These are phyloP conservation scores for Atta cephalotes DNA, from an alignment of 1,140 invertebrate genomes.

Conservation along the genomic window DNA sequence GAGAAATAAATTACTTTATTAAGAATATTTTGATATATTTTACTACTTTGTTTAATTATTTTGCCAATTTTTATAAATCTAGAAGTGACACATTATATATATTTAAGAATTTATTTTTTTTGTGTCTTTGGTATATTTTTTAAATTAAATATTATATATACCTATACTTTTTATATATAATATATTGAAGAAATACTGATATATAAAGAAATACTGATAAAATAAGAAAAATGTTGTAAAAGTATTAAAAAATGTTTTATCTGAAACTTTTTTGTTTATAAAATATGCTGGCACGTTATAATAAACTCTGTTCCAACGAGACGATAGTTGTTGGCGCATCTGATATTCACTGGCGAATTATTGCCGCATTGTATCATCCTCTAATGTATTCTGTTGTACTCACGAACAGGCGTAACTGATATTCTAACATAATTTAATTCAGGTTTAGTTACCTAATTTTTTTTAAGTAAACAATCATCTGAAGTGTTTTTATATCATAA, in stretches of 20 bases:
- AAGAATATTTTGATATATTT: neutral
- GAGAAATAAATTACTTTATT: neutral
- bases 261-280: neutral
- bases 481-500: too few species aligned
- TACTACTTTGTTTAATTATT: too few species aligned
- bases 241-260: neutral
- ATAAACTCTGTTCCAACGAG: neutral
- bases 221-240: neutral
- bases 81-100: neutral
- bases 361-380: conserved; percentile 37
- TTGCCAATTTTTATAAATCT: neutral
- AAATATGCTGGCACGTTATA: neutral
- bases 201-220: too few species aligned
- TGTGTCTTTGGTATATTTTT: too few species aligned
- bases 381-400: conserved; percentile 24
- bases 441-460: too few species aligned
- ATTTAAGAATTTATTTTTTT: too few species aligned
- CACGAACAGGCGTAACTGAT: neutral
- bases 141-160: too few species aligned
- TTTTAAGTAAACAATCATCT: too few species aligned
- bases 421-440: neutral
- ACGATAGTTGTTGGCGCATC: neutral
- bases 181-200: neutral
- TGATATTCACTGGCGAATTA: conserved; percentile 16
- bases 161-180: neutral